Conservation (phyloP, 2,797 vertebrate genomes). For the Chloroceryle inda region DNA sequence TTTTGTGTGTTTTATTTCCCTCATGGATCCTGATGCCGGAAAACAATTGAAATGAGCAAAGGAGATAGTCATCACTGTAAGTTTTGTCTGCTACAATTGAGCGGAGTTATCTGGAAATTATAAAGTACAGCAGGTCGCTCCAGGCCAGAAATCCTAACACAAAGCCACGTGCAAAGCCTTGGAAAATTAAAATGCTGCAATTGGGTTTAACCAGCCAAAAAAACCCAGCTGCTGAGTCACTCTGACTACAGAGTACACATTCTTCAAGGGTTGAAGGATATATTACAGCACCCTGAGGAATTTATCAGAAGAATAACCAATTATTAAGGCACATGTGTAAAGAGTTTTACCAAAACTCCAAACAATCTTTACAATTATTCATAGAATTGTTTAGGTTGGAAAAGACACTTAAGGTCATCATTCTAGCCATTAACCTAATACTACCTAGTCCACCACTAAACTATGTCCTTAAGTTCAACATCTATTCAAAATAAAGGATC, state of each 20-base stretch:
- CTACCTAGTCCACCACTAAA: background rate
- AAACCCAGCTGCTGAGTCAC: background rate
- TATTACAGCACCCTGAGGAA: background rate
- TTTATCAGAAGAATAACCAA: background rate
- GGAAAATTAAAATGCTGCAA: constrained; percentile 45
- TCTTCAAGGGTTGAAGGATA: background rate
- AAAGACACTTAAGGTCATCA: background rate
- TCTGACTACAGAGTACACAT: background rate
- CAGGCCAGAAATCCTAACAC: constrained; percentile 16
- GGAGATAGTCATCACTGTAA: background rate
- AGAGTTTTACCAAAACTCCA: background rate
- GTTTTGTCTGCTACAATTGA: background rate
- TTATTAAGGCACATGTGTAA: background rate
- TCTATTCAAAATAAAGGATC: background rate
- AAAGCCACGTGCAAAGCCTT: constrained; percentile 31
- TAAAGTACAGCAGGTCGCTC: constrained; percentile 7
- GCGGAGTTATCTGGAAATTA: constrained; percentile 16
- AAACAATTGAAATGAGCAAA: constrained; percentile 18
- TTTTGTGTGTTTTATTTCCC: background rate
- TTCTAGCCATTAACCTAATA: background rate
- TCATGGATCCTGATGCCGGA: background rate
- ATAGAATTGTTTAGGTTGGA: background rate
- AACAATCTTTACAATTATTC: background rate
- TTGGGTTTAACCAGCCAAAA: background rate
- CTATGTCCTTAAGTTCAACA: accelerated